Base-by-base conservation (phyloP, 2,113 vertebrate species). In the Pelobates fuscus region DNA sequence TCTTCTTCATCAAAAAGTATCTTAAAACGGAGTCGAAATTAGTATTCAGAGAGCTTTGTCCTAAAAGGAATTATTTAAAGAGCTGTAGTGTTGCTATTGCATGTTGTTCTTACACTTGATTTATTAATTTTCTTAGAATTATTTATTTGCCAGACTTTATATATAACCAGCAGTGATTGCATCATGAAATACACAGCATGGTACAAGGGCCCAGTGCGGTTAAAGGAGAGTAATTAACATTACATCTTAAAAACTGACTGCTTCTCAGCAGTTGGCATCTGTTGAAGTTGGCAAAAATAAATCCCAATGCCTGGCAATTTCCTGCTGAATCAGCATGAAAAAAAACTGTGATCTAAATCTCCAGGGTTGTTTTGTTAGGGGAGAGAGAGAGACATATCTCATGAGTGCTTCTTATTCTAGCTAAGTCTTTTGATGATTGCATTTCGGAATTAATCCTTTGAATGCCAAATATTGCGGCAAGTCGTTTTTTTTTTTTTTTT, bases 211-310 rank as follows among this genome's bases (percentile, higher is more conserved):
- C 72, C 72, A n/a, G 37, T 10, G 72, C 15, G 72, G 37, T 67
- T 76, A 60, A 76, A 76, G 66, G 72, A 55, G 72, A 67, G 67
- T 76, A 76, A 76, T 76, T 76, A 76, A 66, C 64, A 60, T 76
- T 67, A 67, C 41, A 52, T 67, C 72, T 76, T 60, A 67, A 76
- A 30, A 76, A 64, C 64, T 60, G 72, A 67, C 72, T 76, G 64
- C 72, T 60, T 76, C 72, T 67, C 72, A 76, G 72, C 72, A 43
- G 72, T 76, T 76, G 72, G 72, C 72, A 67, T 76, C 72, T 76
- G 72, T 76, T 76, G 72, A 76, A 76, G 72, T 32, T 67, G 64
- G 72, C 72, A 76, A 76, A 67, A 76, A 67, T 67, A 76, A 67
- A 59, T 32, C 64, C 72, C 21, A 66, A 1, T 29, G 72, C 64